Evolutionary conservation across 1,140 invertebrate genomes (phyloP), one percentile per base, ranked within the genome.

Genomic region (Plectrocnemia conspersa): DNA sequence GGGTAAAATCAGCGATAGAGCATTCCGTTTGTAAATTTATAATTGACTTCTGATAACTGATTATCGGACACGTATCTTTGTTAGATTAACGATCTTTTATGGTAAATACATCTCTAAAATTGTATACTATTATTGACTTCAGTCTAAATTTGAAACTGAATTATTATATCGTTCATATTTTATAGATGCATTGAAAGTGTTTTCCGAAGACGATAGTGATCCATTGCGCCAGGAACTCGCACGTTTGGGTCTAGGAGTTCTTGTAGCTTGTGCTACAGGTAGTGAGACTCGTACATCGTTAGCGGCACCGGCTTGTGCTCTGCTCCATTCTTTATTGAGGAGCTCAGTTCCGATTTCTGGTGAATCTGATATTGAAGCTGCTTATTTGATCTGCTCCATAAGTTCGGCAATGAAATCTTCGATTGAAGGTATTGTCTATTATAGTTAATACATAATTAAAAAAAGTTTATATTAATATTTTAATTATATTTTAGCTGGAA

Each of bases 401-500:
- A 49, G 52, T 16, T 23, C 53, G 3, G 59, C 59, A 15, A 58
- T 62, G 59, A 54, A 55, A 41, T 27, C 38, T 2, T 38, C 59
- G 13, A 38, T 58, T 35, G 47, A 58, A 48, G 56, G 59, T 60
- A 18, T 35, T 23, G n/a, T 10, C 7, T 38, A 10, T 9, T 38
- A 7, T 10, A 11, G 15, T 16, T 38, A 16, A 11, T 10, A 16
- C 16, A 38, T 38, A 38, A 16, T 38, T 6, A 38, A 11, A 9
- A 38, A 9, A 6, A 6, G 6, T 11, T 38, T 16, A 16, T 11
- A 11, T 7, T 38, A 38, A 7, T 38, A 11, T 11, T 9, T 6
- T 3, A 33, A 25, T 33, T 23, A 1, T 47, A 25, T 61, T 64
- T 16, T 38, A 79, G 77, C 68, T 55, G 70, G 70, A 2, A 75